Evolutionary conservation across 2,797 vertebrate species (phyloP).

Genomic region (Craterocephalus amniculus): DNA sequence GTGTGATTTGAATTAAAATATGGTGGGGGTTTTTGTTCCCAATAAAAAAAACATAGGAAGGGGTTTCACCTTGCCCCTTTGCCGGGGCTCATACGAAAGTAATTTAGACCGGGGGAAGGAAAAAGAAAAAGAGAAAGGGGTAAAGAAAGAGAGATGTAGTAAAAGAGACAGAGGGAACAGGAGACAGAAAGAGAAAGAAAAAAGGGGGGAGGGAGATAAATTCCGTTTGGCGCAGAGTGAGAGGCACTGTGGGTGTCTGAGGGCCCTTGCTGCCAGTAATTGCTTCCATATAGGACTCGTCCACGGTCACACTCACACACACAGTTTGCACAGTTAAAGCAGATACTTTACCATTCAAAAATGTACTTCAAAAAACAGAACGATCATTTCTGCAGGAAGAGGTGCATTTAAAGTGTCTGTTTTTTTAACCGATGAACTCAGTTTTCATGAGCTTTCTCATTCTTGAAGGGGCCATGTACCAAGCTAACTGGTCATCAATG

Average conservation of each 20-base stretch:
- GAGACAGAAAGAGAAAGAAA: conserved; percentile 49
- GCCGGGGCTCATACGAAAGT: conserved; percentile 88
- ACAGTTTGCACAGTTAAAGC: conserved; percentile 45
- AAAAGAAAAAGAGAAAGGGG: conserved; percentile 55
- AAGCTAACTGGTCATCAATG: conserved; percentile 2
- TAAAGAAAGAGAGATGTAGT: conserved; percentile 49
- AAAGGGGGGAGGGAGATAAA: conserved; percentile 75
- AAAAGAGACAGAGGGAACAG: conserved; percentile 74
- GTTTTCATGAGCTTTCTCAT: conserved; percentile 24
- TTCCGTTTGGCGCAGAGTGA: conserved; percentile 86
- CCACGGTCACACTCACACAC: conserved; percentile 60
- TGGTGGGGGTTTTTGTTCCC: conserved; percentile 79
- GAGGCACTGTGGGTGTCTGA: conserved; percentile 88
- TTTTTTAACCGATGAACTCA: conserved; percentile 20
- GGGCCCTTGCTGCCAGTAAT: conserved; percentile 90
- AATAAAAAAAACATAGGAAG: conserved; percentile 77
- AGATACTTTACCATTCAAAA: conserved; percentile 36
- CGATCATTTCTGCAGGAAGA: conserved; percentile 18
- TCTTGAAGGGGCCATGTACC: conserved; percentile 8
- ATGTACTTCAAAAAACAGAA: conserved; percentile 32
- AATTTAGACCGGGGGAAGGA: conserved; percentile 87
- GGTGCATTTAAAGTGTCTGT: conserved; percentile 23
- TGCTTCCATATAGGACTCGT: conserved; percentile 92
- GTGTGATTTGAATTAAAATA: conserved; percentile 90
- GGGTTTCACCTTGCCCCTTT: conserved; percentile 86